phyloP scores from a whole-genome alignment of 2,797 vertebrate genomes.

The Melanotaenia parkinsoni region DNA sequence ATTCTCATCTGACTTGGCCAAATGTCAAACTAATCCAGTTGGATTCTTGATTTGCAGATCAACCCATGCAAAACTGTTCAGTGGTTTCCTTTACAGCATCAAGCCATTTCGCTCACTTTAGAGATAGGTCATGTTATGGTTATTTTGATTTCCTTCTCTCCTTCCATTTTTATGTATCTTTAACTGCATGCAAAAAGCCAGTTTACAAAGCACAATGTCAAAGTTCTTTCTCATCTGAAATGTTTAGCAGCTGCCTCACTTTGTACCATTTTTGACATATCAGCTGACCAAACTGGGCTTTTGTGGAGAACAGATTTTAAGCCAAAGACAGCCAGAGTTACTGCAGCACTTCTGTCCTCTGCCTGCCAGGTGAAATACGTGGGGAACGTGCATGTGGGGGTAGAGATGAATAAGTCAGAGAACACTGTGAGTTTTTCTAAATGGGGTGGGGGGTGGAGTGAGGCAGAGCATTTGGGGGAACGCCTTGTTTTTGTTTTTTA shows the following conservation, averaged over 20 bases:
- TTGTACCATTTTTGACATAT: neutral
- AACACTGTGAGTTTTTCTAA: conserved; percentile 39
- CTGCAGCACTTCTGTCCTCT: neutral
- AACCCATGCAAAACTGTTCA: neutral
- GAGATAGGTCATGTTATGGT: neutral
- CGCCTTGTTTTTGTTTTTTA: conserved; percentile 81
- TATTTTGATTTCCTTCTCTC: neutral
- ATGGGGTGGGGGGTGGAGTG: conserved; percentile 14
- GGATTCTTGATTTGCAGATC: neutral
- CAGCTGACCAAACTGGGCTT: neutral
- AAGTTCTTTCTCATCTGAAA: neutral
- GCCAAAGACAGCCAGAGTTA: neutral
- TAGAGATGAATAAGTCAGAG: conserved; percentile 36
- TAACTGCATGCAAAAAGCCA: neutral
- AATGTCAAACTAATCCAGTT: neutral
- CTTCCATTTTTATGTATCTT: neutral
- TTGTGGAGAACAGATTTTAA: neutral
- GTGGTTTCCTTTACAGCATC: neutral
- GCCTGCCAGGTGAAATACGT: conserved; percentile 61
- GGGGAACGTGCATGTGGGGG: conserved; percentile 50
- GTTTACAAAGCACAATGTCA: neutral
- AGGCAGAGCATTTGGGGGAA: conserved; percentile 55
- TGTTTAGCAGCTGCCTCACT: neutral
- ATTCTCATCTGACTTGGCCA: conserved; percentile 1
- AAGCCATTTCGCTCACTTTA: neutral